Conservation (phyloP, 2,797 vertebrate genomes). For the Acomys russatus region DNA sequence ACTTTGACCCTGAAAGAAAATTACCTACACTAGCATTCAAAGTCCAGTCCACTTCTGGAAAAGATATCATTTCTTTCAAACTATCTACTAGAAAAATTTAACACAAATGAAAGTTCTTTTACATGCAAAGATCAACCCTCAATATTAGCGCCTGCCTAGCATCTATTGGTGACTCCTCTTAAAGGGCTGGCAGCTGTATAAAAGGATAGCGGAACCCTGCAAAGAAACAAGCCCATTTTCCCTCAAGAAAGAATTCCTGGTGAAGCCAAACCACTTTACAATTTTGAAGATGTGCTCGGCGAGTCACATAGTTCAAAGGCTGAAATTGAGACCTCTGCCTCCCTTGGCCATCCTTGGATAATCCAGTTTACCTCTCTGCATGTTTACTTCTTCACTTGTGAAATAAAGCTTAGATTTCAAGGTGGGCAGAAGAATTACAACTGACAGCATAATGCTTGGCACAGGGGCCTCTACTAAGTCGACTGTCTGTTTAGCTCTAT, state of each 20-base stretch:
- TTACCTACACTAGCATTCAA: not conserved
- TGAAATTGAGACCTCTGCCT: not conserved
- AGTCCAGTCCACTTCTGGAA: not conserved
- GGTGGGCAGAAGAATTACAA: not conserved
- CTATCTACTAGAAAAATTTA: not conserved
- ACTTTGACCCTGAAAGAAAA: not conserved
- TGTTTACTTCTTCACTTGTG: not conserved
- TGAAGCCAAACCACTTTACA: not conserved
- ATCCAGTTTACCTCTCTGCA: not conserved
- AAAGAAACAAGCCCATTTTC: not conserved
- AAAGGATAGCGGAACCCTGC: not conserved
- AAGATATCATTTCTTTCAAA: not conserved
- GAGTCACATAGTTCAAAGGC: not conserved
- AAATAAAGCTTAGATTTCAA: not conserved
- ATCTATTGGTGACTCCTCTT: not conserved
- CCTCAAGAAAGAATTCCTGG: not conserved
- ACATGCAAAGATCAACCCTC: not conserved
- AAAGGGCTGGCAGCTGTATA: not conserved
- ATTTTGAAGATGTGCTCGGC: not conserved
- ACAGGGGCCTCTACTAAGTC: not conserved
- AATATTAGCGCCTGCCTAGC: not conserved
- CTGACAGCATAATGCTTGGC: not conserved
- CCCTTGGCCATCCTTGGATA: not conserved
- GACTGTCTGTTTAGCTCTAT: not conserved
- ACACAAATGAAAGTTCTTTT: not conserved